Conservation (phyloP, 2,888 invertebrate species). For the Brachypalpus laphriformis region DNA sequence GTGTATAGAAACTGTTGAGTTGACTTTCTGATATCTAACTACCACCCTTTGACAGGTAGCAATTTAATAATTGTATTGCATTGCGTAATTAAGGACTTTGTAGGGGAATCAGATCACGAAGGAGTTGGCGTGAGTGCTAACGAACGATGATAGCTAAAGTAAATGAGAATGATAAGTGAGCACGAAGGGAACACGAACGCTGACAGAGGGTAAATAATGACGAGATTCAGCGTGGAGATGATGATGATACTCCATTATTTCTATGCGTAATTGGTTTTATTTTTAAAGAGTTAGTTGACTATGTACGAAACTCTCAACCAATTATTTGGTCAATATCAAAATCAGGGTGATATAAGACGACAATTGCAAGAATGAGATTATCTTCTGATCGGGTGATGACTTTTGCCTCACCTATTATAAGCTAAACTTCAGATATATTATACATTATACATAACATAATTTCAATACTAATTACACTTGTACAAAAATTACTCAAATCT, state of each 20-base stretch:
- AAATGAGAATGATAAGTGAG: neutral
- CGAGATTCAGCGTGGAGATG: neutral
- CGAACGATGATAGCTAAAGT: conserved; percentile 5
- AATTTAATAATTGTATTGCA: conserved; percentile 56
- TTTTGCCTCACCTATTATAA: no score
- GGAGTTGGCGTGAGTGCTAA: conserved; percentile 28
- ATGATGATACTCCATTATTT: neutral
- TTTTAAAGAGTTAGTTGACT: no score
- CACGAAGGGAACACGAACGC: neutral
- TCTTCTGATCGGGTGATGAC: no score
- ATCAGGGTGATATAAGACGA: no score
- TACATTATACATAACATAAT: no score
- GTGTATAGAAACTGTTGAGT: conserved; percentile 20
- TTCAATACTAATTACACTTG: no score
- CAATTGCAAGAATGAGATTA: no score
- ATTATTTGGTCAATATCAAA: no score
- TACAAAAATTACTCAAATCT: no score
- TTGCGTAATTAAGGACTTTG: conserved; percentile 36
- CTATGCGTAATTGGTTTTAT: no score
- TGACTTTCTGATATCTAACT: conserved; percentile 55
- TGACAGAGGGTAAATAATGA: neutral
- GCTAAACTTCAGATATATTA: no score
- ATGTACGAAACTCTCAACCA: no score
- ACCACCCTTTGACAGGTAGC: conserved; percentile 44
- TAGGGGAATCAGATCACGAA: neutral